A percentile compares a stretch with the other conserved stretches of the same genome.
These are phyloP conservation scores for Gadopsis bispinosus DNA, from an alignment of 2,797 vertebrate genomes.

Conservation along the genomic window DNA sequence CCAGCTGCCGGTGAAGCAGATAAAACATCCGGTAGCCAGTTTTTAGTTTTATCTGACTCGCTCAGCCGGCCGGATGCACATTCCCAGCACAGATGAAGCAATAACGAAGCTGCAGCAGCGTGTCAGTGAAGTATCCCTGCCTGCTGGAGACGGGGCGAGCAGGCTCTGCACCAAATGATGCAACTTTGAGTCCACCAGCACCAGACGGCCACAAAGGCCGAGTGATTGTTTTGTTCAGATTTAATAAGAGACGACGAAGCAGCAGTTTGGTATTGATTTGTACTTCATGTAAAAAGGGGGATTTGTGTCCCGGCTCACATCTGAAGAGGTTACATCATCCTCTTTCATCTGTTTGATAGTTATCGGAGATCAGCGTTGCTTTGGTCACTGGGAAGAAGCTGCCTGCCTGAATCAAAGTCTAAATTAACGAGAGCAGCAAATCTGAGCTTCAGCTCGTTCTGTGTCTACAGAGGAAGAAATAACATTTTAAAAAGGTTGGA, in stretches of 20 bases:
- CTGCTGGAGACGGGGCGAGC: slow-evolving; percentile 17
- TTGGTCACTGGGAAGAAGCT: slow-evolving; percentile 34
- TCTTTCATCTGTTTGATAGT: slow-evolving; percentile 34
- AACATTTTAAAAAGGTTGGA: not conserved
- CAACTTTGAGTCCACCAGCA: slow-evolving; percentile 38
- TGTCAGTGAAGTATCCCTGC: slow-evolving; percentile 12
- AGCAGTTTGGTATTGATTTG: slow-evolving; percentile 12
- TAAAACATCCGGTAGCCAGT: slow-evolving; percentile 15
- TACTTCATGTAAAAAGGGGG: not conserved
- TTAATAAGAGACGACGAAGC: slow-evolving; percentile 17
- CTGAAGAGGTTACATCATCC: slow-evolving; percentile 47
- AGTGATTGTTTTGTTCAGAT: not conserved
- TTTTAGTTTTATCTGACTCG: slow-evolving; percentile 13
- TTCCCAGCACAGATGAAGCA: slow-evolving; percentile 31
- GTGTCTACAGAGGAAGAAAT: not conserved
- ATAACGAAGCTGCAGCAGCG: slow-evolving; percentile 33
- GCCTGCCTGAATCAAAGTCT: slow-evolving; percentile 28
- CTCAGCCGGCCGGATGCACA: slow-evolving; percentile 14
- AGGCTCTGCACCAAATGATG: slow-evolving; percentile 61
- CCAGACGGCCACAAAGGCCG: not conserved
- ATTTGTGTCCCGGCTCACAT: not conserved
- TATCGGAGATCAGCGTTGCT: slow-evolving; percentile 5
- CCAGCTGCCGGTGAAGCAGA: not conserved
- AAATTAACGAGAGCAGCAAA: slow-evolving; percentile 14
- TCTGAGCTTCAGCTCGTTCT: not conserved